Conservation (phyloP, 2,113 vertebrate species). For the Struthidea cinerea region DNA sequence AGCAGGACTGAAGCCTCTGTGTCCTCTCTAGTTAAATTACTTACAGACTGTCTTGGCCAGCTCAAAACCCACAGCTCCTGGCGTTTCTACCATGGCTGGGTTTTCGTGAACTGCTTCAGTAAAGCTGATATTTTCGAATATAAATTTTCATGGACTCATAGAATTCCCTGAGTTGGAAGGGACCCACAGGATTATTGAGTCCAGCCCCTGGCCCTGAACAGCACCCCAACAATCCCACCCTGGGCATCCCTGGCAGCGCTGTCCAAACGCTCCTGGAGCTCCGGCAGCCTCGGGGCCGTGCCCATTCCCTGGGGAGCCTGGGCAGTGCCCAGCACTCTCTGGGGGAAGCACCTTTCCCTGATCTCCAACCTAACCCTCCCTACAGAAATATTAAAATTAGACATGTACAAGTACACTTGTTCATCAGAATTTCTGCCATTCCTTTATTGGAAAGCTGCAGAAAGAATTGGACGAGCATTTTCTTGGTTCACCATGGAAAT, state of each 20-base stretch:
- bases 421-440: background rate
- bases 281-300: background rate
- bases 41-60: background rate
- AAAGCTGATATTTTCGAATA: background rate
- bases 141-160: background rate
- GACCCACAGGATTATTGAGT: background rate
- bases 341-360: background rate
- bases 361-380: rapidly evolving
- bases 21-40: background rate
- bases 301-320: background rate
- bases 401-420: background rate
- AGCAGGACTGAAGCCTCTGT: background rate
- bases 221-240: background rate
- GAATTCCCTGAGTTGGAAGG: background rate
- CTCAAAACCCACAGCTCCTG: background rate
- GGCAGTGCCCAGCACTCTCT: background rate
- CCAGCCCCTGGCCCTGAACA: background rate
- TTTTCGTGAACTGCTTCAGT: background rate
- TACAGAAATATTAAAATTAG: background rate
- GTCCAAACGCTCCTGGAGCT: background rate
- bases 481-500: background rate
- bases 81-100: background rate
- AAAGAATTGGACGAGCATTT: background rate
- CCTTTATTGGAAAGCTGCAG: background rate
- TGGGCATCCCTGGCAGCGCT: rapidly evolving